These are phyloP conservation scores for Calephelis virginiensis DNA, from an alignment of 1,140 invertebrate genomes.

Conservation along the genomic window DNA sequence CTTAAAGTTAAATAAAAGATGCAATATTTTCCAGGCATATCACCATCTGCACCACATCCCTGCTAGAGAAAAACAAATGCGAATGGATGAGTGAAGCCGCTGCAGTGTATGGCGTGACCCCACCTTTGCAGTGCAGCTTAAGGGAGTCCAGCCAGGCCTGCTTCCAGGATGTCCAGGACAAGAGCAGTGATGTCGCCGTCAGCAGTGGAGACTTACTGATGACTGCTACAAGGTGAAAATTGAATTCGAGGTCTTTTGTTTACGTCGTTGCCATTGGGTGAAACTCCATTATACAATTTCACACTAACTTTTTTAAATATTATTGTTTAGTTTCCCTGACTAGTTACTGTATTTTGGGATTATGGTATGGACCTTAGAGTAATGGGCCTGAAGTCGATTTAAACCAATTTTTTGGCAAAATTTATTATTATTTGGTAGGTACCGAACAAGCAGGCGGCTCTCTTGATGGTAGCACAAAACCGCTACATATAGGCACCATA, in stretches of 20 bases:
- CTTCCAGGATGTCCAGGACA: constrained; percentile 80
- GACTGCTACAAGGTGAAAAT: constrained; percentile 64
- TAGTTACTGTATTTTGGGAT: no score
- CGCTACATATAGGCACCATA: no score
- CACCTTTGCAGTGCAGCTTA: constrained; percentile 84
- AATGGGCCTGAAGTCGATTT: no score
- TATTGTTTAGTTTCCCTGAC: no score
- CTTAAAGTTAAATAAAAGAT: not conserved
- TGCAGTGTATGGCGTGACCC: constrained; percentile 84
- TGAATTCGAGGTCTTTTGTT: not conserved
- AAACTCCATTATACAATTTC: no score
- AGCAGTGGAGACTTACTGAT: constrained; percentile 81
- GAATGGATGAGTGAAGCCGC: constrained; percentile 85
- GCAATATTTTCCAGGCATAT: constrained; percentile 62
- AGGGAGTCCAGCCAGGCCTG: constrained; percentile 79
- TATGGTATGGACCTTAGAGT: no score
- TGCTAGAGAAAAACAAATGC: constrained; percentile 85
- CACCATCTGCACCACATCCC: constrained; percentile 82
- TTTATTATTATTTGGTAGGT: no score
- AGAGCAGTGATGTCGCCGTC: constrained; percentile 83
- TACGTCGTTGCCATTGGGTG: no score
- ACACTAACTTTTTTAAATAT: no score
- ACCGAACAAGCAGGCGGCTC: no score
- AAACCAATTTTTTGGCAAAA: no score
- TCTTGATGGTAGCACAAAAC: no score